Percentiles rank a stretch among this genome's conserved stretches.
These are phyloP conservation scores for Bhutanitis thaidina DNA, from an alignment of 2,888 invertebrate genomes.

Conservation along the genomic window DNA sequence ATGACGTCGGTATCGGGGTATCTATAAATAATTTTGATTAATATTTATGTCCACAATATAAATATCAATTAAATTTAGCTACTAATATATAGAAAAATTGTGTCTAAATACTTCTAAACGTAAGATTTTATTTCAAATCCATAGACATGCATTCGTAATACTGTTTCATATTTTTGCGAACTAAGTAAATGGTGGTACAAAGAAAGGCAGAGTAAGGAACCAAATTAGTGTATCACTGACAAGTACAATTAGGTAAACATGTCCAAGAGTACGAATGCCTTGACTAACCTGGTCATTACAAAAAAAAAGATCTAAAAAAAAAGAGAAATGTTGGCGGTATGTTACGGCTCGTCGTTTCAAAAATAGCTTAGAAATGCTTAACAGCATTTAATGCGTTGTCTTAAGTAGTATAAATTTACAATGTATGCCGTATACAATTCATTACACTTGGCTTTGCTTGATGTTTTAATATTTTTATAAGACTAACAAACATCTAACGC, in stretches of 20 bases:
- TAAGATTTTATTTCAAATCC: too few relatives aligned
- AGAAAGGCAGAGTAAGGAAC: neutral
- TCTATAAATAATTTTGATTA: neutral
- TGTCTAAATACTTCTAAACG: too few relatives aligned
- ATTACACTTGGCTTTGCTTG: neutral
- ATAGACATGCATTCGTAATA: too few relatives aligned
- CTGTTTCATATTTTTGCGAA: too few relatives aligned
- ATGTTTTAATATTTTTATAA: too few relatives aligned
- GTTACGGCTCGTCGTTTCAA: constrained; percentile 7
- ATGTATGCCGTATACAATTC: constrained; percentile 7
- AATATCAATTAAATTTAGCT: too few relatives aligned
- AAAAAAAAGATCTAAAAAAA: constrained; percentile 17
- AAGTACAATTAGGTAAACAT: constrained; percentile 13
- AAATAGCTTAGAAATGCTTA: constrained; percentile 15
- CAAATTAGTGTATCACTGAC: neutral
- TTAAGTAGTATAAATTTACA: constrained; percentile 17
- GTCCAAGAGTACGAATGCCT: constrained; percentile 8
- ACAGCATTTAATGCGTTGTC: constrained; percentile 9
- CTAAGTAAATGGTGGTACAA: too few relatives aligned
- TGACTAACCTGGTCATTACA: constrained; percentile 10
- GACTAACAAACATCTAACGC: too few relatives aligned
- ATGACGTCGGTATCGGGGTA: neutral
- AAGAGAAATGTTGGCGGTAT: constrained; percentile 8
- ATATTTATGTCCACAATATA: too few relatives aligned
- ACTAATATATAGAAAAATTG: too few relatives aligned